Conservation (phyloP, 2,888 invertebrate genomes). For the Norana najaformis region DNA sequence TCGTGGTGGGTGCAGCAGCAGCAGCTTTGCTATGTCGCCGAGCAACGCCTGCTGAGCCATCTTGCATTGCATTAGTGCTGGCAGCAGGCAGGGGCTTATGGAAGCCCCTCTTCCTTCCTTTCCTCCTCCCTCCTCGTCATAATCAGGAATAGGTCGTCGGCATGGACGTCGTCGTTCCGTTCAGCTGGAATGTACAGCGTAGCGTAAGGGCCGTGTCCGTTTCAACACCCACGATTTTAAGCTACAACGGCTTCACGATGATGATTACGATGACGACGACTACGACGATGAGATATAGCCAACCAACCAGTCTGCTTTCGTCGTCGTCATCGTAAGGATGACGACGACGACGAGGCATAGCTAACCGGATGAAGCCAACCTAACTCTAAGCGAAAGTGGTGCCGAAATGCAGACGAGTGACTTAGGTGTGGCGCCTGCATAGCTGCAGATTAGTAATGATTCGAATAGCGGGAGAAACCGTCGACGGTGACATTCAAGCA, state of each 20-base stretch:
- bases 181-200: neutral
- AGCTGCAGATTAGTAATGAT: neutral
- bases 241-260: neutral
- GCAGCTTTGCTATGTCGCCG: neutral
- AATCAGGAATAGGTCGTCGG: slow-evolving; percentile 1
- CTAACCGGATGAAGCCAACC: neutral
- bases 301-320: no score
- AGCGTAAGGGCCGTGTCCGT: neutral
- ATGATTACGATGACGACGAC: neutral
- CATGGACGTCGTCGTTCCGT: neutral
- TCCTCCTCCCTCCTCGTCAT: neutral
- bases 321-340: neutral
- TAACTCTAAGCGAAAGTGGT: neutral
- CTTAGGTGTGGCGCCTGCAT: neutral
- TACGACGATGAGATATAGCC: neutral
- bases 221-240: neutral
- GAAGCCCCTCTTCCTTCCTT: neutral
- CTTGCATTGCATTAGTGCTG: neutral
- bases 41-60: neutral
- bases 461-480: no score
- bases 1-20: no score
- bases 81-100: neutral
- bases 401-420: neutral
- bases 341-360: neutral
- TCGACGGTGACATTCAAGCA: neutral